Evolutionary conservation across 2,888 invertebrate genomes (phyloP), one percentile per base, ranked within the genome.

Genomic region (Trypoxylon attenuatum): DNA sequence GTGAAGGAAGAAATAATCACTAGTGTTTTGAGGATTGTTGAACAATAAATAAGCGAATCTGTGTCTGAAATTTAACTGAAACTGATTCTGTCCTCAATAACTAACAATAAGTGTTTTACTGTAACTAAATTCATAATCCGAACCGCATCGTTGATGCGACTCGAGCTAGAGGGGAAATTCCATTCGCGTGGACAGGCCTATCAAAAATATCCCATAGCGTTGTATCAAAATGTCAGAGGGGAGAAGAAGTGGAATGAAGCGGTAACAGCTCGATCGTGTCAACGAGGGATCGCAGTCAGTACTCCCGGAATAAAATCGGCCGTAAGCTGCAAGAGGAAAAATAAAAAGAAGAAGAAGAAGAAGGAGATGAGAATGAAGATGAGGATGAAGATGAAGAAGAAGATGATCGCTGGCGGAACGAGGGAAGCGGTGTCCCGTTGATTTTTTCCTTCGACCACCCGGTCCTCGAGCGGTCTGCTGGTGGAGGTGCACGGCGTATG

Each of bases 361-460:
- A 23, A 33, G 5, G 16, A 13, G 5, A 66, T 64, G 63, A 66
- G 57, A 58, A 45, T 64, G 39, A 23, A 2, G 16, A 18, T 22
- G n/a, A 16, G 18, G 51, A 56, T 52, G 52, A 29, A 42, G 52
- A 29, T 47, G 29, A 57, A 64, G 64, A 57, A 21, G 49, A 45
- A 38, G 8, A 19, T 10, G 1, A 38, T n/a, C n/a, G n/a, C n/a
- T n/a, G 38, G 4, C 13, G 5, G 4, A n/a, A 23, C 25, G 29
- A 6, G 29, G 49, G 23, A 33, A 47, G 53, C 43, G 23, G 43
- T 27, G 18, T 39, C 16, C n/a, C 33, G 10, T 4, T 13, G 33
- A 4, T 25, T 51, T 69, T 69, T 63, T 60, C 49, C 45, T 43
- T 39, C 67, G 78, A 76, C 78, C 78, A 78, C 76, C 78, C 67